A percentile compares a stretch with the other conserved stretches of the same genome.
phyloP scores from a whole-genome alignment of 2,888 invertebrate genomes.

The Tachina fera region DNA sequence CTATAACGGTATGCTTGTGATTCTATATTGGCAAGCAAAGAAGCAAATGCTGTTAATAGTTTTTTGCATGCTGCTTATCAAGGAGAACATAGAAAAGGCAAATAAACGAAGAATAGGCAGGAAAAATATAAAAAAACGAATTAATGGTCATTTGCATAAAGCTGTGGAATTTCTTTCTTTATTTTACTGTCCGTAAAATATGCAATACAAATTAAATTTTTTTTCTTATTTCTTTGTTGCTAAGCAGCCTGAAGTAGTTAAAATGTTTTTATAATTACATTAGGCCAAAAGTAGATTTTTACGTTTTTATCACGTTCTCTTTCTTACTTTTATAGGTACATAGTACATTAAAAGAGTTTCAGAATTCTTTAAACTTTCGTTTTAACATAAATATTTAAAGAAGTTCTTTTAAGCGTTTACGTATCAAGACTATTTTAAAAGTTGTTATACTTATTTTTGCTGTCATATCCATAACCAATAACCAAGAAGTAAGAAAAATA shows the following conservation, averaged over 20 bases:
- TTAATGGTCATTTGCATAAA: slow-evolving; percentile 66
- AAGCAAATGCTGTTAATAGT: slow-evolving; percentile 67
- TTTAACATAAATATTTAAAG: neutral
- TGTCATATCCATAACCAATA: neutral
- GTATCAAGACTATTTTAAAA: neutral
- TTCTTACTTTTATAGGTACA: neutral
- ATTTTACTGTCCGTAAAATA: slow-evolving; percentile 55
- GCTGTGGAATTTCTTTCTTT: slow-evolving; percentile 26
- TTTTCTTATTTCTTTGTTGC: slow-evolving; percentile 16
- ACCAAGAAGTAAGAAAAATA: neutral
- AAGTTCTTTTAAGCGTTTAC: neutral
- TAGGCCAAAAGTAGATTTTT: slow-evolving; percentile 58
- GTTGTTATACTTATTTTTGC: neutral
- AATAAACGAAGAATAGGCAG: neutral
- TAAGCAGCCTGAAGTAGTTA: slow-evolving; percentile 54
- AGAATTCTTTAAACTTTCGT: neutral
- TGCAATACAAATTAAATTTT: slow-evolving; percentile 64
- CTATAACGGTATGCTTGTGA: neutral
- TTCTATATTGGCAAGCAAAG: slow-evolving; percentile 6
- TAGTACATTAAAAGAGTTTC: neutral
- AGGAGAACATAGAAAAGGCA: slow-evolving; percentile 28
- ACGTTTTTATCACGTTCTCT: slow-evolving; percentile 24
- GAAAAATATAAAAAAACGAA: slow-evolving; percentile 19
- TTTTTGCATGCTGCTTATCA: slow-evolving; percentile 48
- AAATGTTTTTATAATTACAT: slow-evolving; percentile 67